Base-by-base conservation (phyloP, 2,888 invertebrate genomes). In the Caenorhabditis uteleia region DNA sequence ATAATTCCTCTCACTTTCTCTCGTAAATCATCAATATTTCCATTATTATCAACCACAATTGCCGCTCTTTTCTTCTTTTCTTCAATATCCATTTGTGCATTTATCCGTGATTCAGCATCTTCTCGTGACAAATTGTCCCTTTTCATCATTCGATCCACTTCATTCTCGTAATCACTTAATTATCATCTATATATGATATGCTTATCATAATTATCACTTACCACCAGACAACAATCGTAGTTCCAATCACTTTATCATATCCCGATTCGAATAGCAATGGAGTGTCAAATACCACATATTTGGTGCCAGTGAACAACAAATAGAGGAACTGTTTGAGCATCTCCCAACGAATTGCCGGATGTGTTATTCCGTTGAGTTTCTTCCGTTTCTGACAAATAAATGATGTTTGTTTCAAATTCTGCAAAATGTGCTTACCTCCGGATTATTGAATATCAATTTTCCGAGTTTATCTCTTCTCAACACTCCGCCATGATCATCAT, bases 201-300 rank as follows among this genome's bases (percentile, higher is more conserved):
- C 7, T 23, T 4, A 20, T 6, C 21, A 18, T 5, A n/a, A n/a
- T n/a, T n/a, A 12, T 7, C 23, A 55, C 44, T 14, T 56, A 80
- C 74, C 80, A 80, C 58, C 62, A 71, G 10, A 80, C 76, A 8
- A 80, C 79, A 45, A 80, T 69, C 12, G 70, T 73, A n/a, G 68
- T 77, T 21, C 64, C 58, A 14, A 80, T 50, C 36, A 70, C 64
- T 36, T 74, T 66, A 46, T 80, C 68, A 45, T 68, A 77, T 34
- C 70, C 75, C 38, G 55, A 69, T 39, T 80, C 80, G 55, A 77
- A 81, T 2, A 81, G 68, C 16, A 80, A 54, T 7, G 80, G 80
- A 18, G 78, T 73, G 45, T 80, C 80, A 50, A 80, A 68, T 2
- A 80, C 75, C 16, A 79, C 59, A 38, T 74, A 68, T 21, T 47